These are phyloP conservation scores for Chauna torquata DNA, from an alignment of 2,113 vertebrate genomes.

Conservation along the genomic window DNA sequence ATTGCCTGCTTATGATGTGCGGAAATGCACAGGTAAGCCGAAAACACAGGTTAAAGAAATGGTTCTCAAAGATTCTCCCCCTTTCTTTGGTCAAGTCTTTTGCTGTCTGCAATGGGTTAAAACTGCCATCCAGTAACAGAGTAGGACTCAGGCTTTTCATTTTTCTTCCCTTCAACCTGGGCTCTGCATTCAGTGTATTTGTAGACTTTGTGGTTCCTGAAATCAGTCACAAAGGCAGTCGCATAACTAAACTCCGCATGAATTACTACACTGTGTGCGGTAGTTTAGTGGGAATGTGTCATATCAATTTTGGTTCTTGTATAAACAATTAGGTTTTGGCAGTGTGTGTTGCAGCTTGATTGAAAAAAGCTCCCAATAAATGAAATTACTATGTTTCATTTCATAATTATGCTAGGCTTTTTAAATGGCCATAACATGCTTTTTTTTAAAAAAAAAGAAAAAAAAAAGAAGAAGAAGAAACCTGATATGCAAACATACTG, in stretches of 20 bases:
- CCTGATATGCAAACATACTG: neutral
- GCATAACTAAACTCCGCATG: neutral
- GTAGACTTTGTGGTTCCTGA: neutral
- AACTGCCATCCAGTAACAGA: neutral
- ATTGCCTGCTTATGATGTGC: neutral
- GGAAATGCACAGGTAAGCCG: neutral
- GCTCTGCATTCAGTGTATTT: neutral
- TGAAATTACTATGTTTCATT: constrained; percentile 4
- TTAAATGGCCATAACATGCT: neutral
- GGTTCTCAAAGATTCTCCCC: neutral
- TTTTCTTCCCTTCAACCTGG: neutral
- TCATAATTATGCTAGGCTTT: neutral
- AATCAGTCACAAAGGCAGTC: neutral
- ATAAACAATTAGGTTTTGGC: neutral
- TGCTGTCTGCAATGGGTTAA: neutral
- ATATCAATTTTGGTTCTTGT: neutral
- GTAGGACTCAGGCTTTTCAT: neutral
- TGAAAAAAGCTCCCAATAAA: constrained; percentile 21
- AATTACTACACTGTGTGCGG: neutral
- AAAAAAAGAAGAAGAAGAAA: neutral
- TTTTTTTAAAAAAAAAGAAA: neutral
- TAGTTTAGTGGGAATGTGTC: neutral
- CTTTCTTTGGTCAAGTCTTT: neutral
- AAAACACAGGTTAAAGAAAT: neutral
- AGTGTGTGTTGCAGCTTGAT: neutral